These are phyloP conservation scores for Macrocentrus cingulum DNA, from an alignment of 1,140 invertebrate genomes.

Conservation along the genomic window DNA sequence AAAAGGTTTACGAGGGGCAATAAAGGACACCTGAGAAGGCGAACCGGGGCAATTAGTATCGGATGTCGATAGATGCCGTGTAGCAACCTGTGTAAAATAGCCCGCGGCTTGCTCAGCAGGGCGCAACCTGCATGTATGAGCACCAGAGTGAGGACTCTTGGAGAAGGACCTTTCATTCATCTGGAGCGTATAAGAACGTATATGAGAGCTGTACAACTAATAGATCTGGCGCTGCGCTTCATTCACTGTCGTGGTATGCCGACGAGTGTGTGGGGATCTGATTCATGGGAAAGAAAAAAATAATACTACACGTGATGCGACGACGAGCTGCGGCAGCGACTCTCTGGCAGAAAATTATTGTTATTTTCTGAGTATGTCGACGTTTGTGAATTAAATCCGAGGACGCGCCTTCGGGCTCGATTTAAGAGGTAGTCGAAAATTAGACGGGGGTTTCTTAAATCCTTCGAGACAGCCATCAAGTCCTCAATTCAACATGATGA, in stretches of 20 bases:
- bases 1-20: constrained; percentile 33
- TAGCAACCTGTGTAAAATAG: constrained; percentile 43
- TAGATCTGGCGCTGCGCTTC: neutral
- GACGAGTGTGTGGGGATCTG: constrained; percentile 29
- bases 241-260: neutral
- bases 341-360: constrained; percentile 23
- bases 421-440: neutral
- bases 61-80: constrained; percentile 50
- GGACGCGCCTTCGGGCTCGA: neutral
- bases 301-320: neutral
- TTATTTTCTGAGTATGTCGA: constrained; percentile 19
- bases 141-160: constrained; percentile 38
- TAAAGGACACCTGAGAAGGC: constrained; percentile 40
- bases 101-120: constrained; percentile 43
- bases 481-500: neutral
- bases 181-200: constrained; percentile 18
- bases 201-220: constrained; percentile 5
- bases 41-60: constrained; percentile 55
- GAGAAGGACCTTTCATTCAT: constrained; percentile 47
- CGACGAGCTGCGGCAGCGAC: no score
- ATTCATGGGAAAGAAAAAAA: constrained; percentile 45
- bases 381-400: constrained; percentile 1
- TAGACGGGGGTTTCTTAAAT: neutral
- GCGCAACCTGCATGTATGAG: constrained; percentile 49
- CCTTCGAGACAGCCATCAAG: neutral